A percentile compares a stretch with the other conserved stretches of the same genome.
Conservation (phyloP, 1,140 invertebrate genomes). For the Himalopsyche phryganea region DNA sequence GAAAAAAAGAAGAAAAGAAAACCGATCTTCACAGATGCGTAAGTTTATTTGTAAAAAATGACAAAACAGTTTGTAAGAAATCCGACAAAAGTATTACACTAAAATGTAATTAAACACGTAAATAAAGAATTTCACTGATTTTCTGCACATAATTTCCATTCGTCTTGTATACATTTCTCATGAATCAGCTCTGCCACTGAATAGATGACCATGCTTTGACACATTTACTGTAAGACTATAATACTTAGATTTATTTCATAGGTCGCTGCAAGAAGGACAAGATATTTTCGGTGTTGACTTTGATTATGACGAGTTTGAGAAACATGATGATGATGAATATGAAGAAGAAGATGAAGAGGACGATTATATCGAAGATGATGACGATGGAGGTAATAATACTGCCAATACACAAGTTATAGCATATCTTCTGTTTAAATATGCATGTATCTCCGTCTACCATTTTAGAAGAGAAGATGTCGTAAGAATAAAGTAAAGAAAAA, state of each 20-base stretch:
- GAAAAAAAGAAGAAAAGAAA: conserved; percentile 84
- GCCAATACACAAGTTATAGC: too few relatives aligned
- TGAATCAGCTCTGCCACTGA: background rate
- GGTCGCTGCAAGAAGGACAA: conserved; percentile 94
- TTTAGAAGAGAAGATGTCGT: too few relatives aligned
- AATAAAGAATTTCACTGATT: too few relatives aligned
- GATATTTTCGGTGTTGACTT: conserved; percentile 99
- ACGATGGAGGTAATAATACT: conserved; percentile 53
- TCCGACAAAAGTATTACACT: too few relatives aligned
- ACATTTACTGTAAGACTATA: too few relatives aligned
- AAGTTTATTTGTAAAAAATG: conserved; percentile 54
- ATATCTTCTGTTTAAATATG: too few relatives aligned
- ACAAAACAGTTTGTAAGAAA: too few relatives aligned
- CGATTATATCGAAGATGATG: conserved; percentile 72
- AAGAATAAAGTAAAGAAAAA: too few relatives aligned
- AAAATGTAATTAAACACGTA: too few relatives aligned
- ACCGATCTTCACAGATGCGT: conserved; percentile 88
- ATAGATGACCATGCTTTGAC: background rate
- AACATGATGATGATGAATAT: conserved; percentile 83
- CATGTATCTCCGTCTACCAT: too few relatives aligned
- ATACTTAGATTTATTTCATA: conserved; percentile 50
- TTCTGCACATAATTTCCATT: too few relatives aligned
- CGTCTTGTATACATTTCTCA: too few relatives aligned
- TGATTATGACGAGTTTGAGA: conserved; percentile 93
- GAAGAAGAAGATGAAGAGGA: conserved; percentile 77